Evolutionary conservation across 1,140 invertebrate genomes (phyloP), one percentile per base, ranked within the genome.

Genomic region (Drosophila sturtevanti): DNA sequence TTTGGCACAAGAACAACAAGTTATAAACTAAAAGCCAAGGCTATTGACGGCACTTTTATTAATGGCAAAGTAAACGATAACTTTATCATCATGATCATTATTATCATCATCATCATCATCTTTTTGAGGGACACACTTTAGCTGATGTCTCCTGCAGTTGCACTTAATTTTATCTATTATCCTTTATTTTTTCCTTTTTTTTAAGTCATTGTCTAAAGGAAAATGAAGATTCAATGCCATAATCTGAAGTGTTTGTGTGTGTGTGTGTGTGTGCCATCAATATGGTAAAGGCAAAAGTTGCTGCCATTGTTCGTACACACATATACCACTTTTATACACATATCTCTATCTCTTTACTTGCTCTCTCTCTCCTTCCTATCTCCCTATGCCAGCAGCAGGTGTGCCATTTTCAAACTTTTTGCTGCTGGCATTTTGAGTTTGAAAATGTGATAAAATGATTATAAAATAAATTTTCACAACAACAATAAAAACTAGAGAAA

Each of bases 111-210:
- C 27, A 1, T 3, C 56, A 12, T 37, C 51, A 54, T 24, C 9
- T 22, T 35, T 51, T 48, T 63, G 27, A 21, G n/a, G n/a, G n/a
- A n/a, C n/a, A n/a, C 34, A 18, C 18, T 14, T 31, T 59, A 54
- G 68, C 63, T 71, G 55, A 51, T 81, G 81, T 87, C 82, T 72
- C 71, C 75, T 82, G 79, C 82, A 87, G 85, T 87, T 84, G 84
- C 84, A 87, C 84, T 87, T 89, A 79, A 89, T 87, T 89, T 89
- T 80, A 89, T 87, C 84, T 84, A 87, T 89, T 87, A 87, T 89
- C 65, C 84, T 71, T 58, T 63, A 68, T 73, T 86, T 86, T 62
- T 89, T 77, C 65, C 84, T 71, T 58, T 63, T 65, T 73, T 86
- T 86, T 62, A 82, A 77, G 82, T 77, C 82, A 79, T 89, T 87